phyloP scores from a whole-genome alignment of 1,140 invertebrate genomes.

The Sinella curviseta region DNA sequence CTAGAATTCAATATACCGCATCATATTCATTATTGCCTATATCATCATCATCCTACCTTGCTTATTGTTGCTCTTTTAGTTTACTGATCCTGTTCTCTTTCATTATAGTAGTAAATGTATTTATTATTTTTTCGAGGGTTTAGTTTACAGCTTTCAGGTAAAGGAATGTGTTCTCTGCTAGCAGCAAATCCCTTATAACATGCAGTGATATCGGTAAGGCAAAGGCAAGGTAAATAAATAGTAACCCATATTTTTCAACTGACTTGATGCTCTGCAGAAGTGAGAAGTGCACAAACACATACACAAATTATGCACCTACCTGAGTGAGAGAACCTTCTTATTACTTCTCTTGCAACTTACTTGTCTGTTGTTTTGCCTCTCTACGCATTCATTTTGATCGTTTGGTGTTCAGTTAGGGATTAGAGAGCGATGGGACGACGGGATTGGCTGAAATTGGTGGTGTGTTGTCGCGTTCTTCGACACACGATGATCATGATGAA shows the following conservation, averaged over 20 bases:
- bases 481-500: no score
- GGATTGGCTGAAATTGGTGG: background rate
- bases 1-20: no score
- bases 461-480: background rate
- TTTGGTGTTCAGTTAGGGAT: background rate
- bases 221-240: background rate
- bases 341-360: background rate
- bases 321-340: background rate
- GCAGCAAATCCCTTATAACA: no score
- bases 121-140: no score
- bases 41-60: no score
- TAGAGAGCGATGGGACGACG: background rate
- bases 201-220: background rate
- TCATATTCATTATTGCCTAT: no score
- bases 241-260: background rate
- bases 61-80: no score
- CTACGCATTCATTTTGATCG: background rate
- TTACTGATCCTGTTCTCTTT: no score
- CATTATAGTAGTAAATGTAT: no score
- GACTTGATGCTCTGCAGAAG: background rate
- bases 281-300: background rate
- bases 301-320: background rate
- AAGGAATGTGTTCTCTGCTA: no score
- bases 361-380: background rate
- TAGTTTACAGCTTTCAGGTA: no score